A percentile compares a stretch with the other conserved stretches of the same genome.
Evolutionary conservation across 1,140 invertebrate genomes (phyloP).

Genomic region (Phymastichus coffea): DNA sequence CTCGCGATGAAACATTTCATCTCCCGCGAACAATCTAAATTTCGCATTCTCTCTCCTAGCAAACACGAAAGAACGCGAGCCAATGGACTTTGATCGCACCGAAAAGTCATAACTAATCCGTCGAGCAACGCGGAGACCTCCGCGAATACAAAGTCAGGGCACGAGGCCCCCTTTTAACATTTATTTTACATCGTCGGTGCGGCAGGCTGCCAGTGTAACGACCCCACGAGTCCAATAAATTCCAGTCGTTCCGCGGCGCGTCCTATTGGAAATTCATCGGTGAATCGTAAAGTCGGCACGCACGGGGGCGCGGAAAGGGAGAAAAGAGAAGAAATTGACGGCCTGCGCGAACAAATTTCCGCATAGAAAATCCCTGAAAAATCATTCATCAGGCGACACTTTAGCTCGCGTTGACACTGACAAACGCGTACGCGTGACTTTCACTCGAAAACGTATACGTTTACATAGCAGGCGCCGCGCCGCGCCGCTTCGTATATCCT

Average conservation of each 20-base stretch:
- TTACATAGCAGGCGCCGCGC: conserved; percentile 1
- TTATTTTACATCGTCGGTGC: too few species aligned
- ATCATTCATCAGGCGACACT: too few species aligned
- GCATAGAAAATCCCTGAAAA: too few species aligned
- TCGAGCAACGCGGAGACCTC: too few species aligned
- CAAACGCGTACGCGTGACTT: not conserved
- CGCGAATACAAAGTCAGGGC: not conserved
- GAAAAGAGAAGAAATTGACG: not conserved
- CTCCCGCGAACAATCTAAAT: too few species aligned
- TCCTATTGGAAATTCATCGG: not conserved
- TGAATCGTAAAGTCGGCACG: not conserved
- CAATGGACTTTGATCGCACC: too few species aligned
- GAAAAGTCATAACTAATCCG: not conserved
- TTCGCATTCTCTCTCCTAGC: too few species aligned
- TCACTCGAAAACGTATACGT: conserved; percentile 15
- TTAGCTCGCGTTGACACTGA: too few species aligned
- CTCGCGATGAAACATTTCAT: too few species aligned
- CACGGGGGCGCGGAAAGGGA: not conserved
- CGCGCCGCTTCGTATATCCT: not conserved
- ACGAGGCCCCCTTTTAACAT: not conserved
- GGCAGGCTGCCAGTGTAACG: too few species aligned
- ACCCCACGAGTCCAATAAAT: conserved; percentile 4
- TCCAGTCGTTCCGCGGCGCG: not conserved
- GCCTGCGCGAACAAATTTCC: not conserved
- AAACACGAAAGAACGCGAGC: too few species aligned